Evolutionary conservation across 2,888 invertebrate genomes (phyloP).

Genomic region (Strigamia crassipes): DNA sequence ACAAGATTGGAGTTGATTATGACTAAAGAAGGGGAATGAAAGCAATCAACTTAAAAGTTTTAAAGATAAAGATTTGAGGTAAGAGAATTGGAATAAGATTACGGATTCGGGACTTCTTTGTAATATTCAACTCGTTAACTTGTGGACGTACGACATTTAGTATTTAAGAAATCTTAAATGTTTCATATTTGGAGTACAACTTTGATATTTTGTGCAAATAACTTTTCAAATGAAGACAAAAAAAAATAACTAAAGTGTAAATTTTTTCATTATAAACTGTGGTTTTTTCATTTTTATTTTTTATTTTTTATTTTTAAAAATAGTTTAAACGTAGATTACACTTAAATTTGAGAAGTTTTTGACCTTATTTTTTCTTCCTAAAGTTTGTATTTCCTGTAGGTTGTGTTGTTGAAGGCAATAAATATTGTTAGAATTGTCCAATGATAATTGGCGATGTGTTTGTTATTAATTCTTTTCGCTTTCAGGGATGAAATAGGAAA

Average conservation of each 20-base stretch:
- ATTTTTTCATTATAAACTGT: constrained; percentile 24
- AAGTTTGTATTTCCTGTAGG: constrained; percentile 42
- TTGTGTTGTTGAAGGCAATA: constrained; percentile 40
- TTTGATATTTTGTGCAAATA: constrained; percentile 39
- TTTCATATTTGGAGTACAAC: constrained; percentile 40
- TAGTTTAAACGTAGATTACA: neutral
- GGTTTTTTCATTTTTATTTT: neutral
- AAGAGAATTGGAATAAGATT: neutral
- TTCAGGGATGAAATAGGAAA: too few species aligned
- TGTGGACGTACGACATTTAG: constrained; percentile 28
- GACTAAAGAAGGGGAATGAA: constrained; percentile 48
- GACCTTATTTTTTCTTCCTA: neutral
- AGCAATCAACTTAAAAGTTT: neutral
- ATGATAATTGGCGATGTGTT: neutral
- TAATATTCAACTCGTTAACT: constrained; percentile 24
- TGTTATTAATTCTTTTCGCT: too few species aligned
- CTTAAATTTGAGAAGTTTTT: constrained; percentile 12
- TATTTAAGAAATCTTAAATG: constrained; percentile 38
- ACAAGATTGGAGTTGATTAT: constrained; percentile 50
- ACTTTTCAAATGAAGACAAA: constrained; percentile 35
- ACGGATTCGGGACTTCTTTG: neutral
- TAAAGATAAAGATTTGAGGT: constrained; percentile 11
- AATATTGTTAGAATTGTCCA: constrained; percentile 39
- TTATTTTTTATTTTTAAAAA: neutral
- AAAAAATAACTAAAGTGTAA: constrained; percentile 6